phyloP scores from a whole-genome alignment of 2,113 vertebrate genomes.

The Caranx melampygus region DNA sequence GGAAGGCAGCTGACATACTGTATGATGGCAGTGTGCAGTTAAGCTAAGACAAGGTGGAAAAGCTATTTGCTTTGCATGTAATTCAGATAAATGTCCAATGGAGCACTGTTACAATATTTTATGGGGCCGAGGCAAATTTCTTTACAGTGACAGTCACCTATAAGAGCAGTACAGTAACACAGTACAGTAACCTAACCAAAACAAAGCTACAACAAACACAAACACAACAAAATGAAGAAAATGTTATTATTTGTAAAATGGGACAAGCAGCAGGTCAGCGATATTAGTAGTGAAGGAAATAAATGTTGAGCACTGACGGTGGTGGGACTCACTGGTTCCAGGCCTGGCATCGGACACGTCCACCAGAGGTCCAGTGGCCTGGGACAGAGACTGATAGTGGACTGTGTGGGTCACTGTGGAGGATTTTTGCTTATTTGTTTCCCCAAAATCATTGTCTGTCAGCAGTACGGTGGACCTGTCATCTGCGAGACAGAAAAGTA shows the following conservation, averaged over 20 bases:
- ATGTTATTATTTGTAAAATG: conserved; percentile 37
- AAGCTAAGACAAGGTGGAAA: conserved; percentile 7
- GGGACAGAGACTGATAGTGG: conserved; percentile 97
- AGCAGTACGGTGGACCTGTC: conserved; percentile 96
- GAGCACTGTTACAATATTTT: conserved; percentile 19
- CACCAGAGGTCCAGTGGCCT: conserved; percentile 96
- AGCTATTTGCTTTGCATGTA: neutral
- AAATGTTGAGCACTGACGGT: conserved; percentile 77
- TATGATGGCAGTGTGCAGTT: neutral
- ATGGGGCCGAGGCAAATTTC: neutral
- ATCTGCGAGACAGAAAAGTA: conserved; percentile 78
- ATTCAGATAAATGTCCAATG: conserved; percentile 19
- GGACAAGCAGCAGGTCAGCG: neutral
- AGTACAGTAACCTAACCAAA: conserved; percentile 8
- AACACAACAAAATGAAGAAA: too few relatives aligned
- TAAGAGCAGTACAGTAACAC: neutral
- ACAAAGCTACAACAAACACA: neutral
- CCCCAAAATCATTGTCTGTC: conserved; percentile 97
- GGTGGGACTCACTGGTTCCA: conserved; percentile 94
- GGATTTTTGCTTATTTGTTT: conserved; percentile 96
- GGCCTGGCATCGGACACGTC: conserved; percentile 98
- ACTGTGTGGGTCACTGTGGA: conserved; percentile 98
- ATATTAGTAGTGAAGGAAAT: conserved; percentile 67
- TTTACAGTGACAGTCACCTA: neutral
- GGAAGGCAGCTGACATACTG: conserved; percentile 13